phyloP scores from a whole-genome alignment of 2,797 vertebrate species.

The Mus spretus region DNA sequence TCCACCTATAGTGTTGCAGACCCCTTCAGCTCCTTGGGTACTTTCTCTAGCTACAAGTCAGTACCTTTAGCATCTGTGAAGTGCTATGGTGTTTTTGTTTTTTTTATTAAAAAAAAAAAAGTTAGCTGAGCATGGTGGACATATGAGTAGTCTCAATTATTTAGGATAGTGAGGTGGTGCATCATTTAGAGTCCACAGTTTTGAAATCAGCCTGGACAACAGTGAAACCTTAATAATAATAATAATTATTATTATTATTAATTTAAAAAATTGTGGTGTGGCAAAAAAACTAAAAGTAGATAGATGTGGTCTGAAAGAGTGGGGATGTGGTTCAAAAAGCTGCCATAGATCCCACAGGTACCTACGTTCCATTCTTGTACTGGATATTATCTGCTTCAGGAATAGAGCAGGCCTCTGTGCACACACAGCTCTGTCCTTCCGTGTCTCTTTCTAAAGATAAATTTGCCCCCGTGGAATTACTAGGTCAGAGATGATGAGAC shows the following conservation, averaged over 20 bases:
- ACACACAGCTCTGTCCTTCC: neutral
- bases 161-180: too few relatives aligned
- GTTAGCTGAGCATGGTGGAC: neutral
- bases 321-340: neutral
- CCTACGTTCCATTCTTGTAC: neutral
- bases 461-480: constrained; percentile 53
- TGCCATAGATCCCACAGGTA: neutral
- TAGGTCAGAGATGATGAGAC: constrained; percentile 51
- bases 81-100: neutral
- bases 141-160: neutral
- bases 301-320: constrained; percentile 14
- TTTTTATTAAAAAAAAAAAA: neutral
- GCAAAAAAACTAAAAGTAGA: neutral
- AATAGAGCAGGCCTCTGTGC: neutral
- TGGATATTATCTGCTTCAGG: neutral
- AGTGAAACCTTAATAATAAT: neutral
- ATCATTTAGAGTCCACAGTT: neutral
- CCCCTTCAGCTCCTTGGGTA: too few relatives aligned
- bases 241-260: too few relatives aligned
- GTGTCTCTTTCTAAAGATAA: constrained; percentile 55
- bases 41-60: neutral
- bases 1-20: too few relatives aligned
- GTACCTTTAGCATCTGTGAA: neutral
- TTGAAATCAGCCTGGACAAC: neutral
- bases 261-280: neutral